Base-by-base conservation (phyloP, 2,888 invertebrate species). In the Rhagonycha lutea region DNA sequence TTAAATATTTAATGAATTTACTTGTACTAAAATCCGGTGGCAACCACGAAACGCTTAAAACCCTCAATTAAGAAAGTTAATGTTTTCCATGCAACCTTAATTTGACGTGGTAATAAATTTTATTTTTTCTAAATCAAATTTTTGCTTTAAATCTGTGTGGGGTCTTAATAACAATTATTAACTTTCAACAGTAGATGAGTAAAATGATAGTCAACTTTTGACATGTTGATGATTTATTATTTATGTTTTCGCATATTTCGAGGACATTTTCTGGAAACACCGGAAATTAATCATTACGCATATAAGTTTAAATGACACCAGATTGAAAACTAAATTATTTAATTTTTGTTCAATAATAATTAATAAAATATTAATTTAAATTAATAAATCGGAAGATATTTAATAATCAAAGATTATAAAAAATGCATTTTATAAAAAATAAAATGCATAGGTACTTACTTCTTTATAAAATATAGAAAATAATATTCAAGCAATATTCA, bases 191-290 rank as follows among this genome's bases (percentile, higher is more conserved):
- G 18, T 61, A 70, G 60, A 74, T 74, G 61, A 70, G 74, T 70
- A 61, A 60, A 68, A 61, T 60, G 71, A 73, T 69, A 69, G 60
- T 14, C 60, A 78, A 81, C 80, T 82, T 78, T 79, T 74, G 82
- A 81, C 82, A 70, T 60, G 76, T 65, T 73, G 81, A 78, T 81
- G 81, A 81, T 81, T 81, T 80, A 81, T 81, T 78, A 76, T 77
- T 70, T 68, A 68, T 73, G 74, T 78, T 73, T 70, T 68, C 73
- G 70, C 75, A 73, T 73, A 69, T 73, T 73, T 73, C 47, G 60
- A 60, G 18, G 65, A 63, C 61, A 60, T 68, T 61, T 73, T 24
- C 70, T 67, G 47, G 70, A 74, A 70, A 69, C 60, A 67, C 74
- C 69, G 74, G 74, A 74, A 70, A 70, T 70, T 47, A 67, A 70